Evolutionary conservation across 2,888 invertebrate species (phyloP).

Genomic region (Frankliniella intonsa): DNA sequence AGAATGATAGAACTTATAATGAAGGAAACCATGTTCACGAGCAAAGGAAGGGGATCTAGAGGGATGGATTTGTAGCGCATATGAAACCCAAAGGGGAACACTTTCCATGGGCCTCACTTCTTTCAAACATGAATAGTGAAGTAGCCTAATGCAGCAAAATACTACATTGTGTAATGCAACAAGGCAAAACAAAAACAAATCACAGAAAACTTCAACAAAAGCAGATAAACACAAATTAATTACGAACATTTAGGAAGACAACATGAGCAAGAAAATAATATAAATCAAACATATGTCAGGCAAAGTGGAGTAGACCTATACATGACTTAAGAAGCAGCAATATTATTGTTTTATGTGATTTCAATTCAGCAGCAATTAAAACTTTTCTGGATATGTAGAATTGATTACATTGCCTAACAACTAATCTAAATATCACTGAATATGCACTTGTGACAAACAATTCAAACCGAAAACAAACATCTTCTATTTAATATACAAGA

Average conservation of each 20-base stretch:
- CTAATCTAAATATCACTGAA: background rate
- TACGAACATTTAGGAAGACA: background rate
- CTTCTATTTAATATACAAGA: background rate
- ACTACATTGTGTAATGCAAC: too few relatives aligned
- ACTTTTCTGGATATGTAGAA: constrained; percentile 12
- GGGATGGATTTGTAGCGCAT: too few relatives aligned
- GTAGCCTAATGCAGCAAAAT: too few relatives aligned
- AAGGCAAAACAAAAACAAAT: too few relatives aligned
- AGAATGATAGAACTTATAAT: too few relatives aligned
- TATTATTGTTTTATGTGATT: background rate
- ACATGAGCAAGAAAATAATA: background rate
- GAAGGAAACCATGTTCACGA: too few relatives aligned
- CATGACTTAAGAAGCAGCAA: too few relatives aligned
- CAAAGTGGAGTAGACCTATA: too few relatives aligned
- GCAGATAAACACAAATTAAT: background rate
- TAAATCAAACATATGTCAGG: background rate
- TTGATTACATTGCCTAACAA: background rate
- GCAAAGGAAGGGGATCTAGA: too few relatives aligned
- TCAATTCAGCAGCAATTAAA: background rate
- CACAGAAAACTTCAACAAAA: background rate
- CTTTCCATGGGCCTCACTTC: too few relatives aligned
- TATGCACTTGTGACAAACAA: background rate
- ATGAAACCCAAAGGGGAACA: too few relatives aligned
- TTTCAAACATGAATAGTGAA: too few relatives aligned
- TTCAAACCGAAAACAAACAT: background rate